phyloP scores from a whole-genome alignment of 23 tunicate genomes.

The Styela plicata region DNA sequence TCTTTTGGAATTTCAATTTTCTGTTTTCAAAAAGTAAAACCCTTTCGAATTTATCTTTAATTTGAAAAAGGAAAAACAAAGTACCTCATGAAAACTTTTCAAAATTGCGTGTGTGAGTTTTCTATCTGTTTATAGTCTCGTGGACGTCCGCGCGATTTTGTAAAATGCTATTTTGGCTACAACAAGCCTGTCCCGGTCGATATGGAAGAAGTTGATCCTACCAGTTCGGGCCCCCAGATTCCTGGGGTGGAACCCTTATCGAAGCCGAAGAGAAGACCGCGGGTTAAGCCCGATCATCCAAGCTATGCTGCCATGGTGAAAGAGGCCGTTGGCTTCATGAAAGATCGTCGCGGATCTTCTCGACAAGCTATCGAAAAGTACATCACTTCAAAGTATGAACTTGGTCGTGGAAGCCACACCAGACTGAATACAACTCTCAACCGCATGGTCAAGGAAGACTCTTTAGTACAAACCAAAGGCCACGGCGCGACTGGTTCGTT shows the following conservation, averaged over 20 bases:
- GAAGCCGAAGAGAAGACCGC: not conserved
- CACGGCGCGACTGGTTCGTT: conserved; percentile 32
- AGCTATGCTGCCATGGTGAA: conserved; percentile 28
- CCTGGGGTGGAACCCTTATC: not conserved
- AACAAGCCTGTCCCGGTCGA: not conserved
- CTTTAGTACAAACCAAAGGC: conserved; percentile 12
- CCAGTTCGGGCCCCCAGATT: conserved; percentile 2
- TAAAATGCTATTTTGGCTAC: not conserved
- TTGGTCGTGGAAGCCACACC: conserved; percentile 24
- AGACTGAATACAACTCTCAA: conserved; percentile 30
- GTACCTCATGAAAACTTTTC: not conserved
- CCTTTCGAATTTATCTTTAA: not conserved
- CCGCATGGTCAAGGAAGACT: conserved; percentile 18
- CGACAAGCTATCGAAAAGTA: conserved; percentile 29
- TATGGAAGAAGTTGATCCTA: not conserved
- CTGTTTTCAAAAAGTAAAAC: too few species aligned
- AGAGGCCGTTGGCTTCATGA: conserved; percentile 29
- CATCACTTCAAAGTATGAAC: conserved; percentile 8
- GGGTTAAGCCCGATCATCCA: conserved; percentile 14
- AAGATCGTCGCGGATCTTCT: conserved; percentile 37
- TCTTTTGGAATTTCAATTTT: too few species aligned
- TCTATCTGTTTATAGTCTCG: conserved; percentile 15
- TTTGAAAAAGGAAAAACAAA: not conserved
- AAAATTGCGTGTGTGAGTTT: not conserved
- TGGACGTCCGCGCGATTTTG: conserved; percentile 16